phyloP scores from a whole-genome alignment of 2,113 vertebrate genomes.

The Ondatra zibethicus region DNA sequence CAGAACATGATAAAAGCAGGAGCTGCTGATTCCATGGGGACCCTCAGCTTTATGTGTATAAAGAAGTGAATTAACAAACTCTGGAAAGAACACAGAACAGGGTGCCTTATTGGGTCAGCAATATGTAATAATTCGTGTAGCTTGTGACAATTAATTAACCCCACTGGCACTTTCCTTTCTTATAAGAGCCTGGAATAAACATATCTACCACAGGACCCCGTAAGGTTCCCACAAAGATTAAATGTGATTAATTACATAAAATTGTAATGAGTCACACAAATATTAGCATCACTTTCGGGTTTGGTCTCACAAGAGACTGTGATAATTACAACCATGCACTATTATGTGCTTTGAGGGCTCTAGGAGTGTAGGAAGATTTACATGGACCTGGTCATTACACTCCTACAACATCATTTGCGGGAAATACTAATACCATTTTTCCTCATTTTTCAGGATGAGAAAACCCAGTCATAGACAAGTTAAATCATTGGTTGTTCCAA shows the following conservation, averaged over 20 bases:
- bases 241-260: conserved; percentile 9
- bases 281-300: background rate
- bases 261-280: background rate
- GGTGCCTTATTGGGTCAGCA: background rate
- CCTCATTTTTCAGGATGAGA: background rate
- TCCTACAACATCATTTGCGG: background rate
- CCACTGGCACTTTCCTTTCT: background rate
- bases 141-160: background rate
- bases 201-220: background rate
- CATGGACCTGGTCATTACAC: background rate
- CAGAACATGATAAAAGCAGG: background rate
- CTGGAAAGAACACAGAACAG: background rate
- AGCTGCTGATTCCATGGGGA: background rate
- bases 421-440: background rate
- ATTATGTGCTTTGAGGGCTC: background rate
- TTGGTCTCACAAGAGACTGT: background rate
- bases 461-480: background rate
- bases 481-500: background rate
- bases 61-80: background rate
- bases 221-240: conserved; percentile 25
- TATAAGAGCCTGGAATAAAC: background rate
- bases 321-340: background rate
- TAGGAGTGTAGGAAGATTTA: background rate
- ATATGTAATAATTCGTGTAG: background rate
- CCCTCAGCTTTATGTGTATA: background rate